Base-by-base conservation (phyloP, 2,888 invertebrate genomes). In the Apoderus coryli region DNA sequence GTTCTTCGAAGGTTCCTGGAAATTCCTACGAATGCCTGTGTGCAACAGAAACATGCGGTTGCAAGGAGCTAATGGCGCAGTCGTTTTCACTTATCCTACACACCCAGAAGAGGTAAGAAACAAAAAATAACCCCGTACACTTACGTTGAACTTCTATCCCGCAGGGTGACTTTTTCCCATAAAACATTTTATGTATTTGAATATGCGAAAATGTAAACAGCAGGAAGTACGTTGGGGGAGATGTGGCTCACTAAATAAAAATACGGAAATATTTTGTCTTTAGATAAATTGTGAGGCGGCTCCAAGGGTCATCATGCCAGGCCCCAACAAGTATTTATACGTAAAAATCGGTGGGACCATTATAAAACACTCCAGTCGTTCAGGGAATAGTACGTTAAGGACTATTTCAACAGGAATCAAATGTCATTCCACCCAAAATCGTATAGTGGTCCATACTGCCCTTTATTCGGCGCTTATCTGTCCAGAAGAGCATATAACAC, bases 1-100 rank as follows among this genome's bases (percentile, higher is more conserved):
- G 42, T 78, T 76, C 49, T 84, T 89, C 55, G 84, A 86, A 54
- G 86, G 79, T 4, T 71, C 72, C 23, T 86, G 80, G 57, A 84
- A 84, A 52, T 85, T 85, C 45, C 65, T 84, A 7, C 69, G 77
- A 46, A 62, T 72, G 25, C 66, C 70, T 0, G 67, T 66, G 13
- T 85, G 85, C 49, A 67, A 71, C 36, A 71, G 71, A 41, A 72
- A 75, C 26, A 68, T 79, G 42, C 64, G 72, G 41, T 71, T 77
- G 30, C 67, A 68, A 33, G 85, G 84, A 1, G 67, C 81, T 4
- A 82, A 80, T 44, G 86, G 86, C 1, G 76, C 78, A 44, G 66
- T 86, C 37, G 65, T 65, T 37, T 68, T 84, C 39, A 58, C 60
- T 3, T 46, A 49, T 44, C 56, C 59, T 1, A 38, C 45, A 14